Percentiles rank a stretch among this genome's conserved stretches.
Conservation (phyloP, 1,140 invertebrate species). For the Chrysomallon squamiferum region DNA sequence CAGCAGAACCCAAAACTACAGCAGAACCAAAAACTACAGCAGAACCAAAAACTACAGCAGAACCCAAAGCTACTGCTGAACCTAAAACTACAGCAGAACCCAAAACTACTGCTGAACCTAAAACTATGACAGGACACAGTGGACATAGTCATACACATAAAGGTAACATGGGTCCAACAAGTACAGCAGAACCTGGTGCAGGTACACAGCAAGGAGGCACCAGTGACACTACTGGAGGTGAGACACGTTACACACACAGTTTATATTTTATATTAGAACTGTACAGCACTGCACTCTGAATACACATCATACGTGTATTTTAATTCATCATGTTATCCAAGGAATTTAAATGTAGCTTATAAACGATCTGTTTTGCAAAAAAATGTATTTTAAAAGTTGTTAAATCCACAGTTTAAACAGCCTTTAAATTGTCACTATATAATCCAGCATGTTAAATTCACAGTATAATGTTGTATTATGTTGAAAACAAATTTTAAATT, state of each 20-base stretch:
- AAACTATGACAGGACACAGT: constrained; percentile 1
- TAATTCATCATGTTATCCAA: no score
- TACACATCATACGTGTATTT: no score
- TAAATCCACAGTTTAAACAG: no score
- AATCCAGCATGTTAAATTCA: no score
- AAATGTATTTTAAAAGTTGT: no score
- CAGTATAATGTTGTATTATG: no score
- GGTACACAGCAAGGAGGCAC: not conserved
- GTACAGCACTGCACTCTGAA: no score
- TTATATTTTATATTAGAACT: constrained; percentile 15
- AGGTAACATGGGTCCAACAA: not conserved
- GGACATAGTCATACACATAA: constrained; percentile 8
- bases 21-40: not conserved
- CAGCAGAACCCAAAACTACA: not conserved
- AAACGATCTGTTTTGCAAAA: no score
- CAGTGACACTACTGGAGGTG: not conserved
- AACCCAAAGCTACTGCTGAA: not conserved
- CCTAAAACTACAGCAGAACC: not conserved
- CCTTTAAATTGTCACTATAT: no score
- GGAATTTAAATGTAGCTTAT: no score
- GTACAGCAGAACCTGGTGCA: not conserved
- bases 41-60: not conserved
- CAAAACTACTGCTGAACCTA: constrained; percentile 8
- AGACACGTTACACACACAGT: no score
- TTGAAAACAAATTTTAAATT: no score